phyloP scores from a whole-genome alignment of 2,888 invertebrate species.

The Micropterix aruncella region DNA sequence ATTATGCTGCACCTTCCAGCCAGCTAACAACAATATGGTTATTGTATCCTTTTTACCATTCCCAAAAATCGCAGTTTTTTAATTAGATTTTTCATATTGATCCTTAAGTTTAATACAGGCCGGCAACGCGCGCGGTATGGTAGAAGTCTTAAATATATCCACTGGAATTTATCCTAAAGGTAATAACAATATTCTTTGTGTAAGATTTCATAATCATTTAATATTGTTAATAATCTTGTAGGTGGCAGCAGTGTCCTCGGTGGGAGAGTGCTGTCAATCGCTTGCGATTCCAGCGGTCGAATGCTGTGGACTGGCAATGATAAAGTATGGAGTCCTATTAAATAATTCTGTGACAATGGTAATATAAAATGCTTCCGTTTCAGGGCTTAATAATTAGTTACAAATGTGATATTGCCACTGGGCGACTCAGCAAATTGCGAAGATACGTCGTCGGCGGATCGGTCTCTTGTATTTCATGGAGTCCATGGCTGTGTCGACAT shows the following conservation, averaged over 20 bases:
- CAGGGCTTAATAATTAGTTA: slow-evolving; percentile 56
- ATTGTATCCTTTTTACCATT: slow-evolving; percentile 51
- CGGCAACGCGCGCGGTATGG: slow-evolving; percentile 57
- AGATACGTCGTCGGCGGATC: slow-evolving; percentile 49
- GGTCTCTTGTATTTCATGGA: slow-evolving; percentile 61
- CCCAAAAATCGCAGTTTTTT: slow-evolving; percentile 5
- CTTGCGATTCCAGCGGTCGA: slow-evolving; percentile 64
- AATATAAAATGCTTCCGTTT: not conserved
- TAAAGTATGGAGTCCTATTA: slow-evolving; percentile 27
- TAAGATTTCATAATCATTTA: not conserved
- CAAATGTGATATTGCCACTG: slow-evolving; percentile 51
- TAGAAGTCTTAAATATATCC: slow-evolving; percentile 70
- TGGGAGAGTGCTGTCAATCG: slow-evolving; percentile 49
- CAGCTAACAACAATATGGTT: slow-evolving; percentile 75
- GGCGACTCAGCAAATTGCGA: slow-evolving; percentile 51
- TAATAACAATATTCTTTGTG: slow-evolving; percentile 12
- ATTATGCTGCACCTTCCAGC: slow-evolving; percentile 65
- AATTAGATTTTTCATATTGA: slow-evolving; percentile 6
- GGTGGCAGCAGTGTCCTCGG: slow-evolving; percentile 42
- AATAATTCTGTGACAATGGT: not conserved
- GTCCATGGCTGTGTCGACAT: slow-evolving; percentile 72
- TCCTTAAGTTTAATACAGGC: slow-evolving; percentile 29
- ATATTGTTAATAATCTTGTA: slow-evolving; percentile 11
- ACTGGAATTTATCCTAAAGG: slow-evolving; percentile 67
- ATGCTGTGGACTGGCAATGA: slow-evolving; percentile 77